Evolutionary conservation across 2,888 invertebrate genomes (phyloP).

Genomic region (Agrotis puta): DNA sequence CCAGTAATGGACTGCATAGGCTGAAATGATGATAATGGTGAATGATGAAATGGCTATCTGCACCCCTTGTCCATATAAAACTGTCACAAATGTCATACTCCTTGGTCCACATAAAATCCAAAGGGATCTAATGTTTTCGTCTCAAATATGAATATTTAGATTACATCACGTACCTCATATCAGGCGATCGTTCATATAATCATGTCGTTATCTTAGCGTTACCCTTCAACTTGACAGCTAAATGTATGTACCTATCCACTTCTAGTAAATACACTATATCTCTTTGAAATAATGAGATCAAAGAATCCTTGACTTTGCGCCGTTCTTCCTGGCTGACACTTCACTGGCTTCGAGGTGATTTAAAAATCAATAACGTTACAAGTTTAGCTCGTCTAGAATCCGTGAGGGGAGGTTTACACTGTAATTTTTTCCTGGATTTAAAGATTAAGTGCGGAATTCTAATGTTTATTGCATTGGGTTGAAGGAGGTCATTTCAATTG

Average conservation of each 20-base stretch:
- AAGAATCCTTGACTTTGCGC: constrained; percentile 84
- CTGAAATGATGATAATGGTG: no score
- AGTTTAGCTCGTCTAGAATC: constrained; percentile 56
- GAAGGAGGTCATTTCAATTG: no score
- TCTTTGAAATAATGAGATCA: constrained; percentile 81
- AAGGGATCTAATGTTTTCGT: no score
- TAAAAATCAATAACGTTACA: constrained; percentile 76
- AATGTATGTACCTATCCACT: constrained; percentile 6
- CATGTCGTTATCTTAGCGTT: constrained; percentile 41
- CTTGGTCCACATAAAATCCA: no score
- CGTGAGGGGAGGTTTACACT: constrained; percentile 23
- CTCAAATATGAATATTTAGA: not conserved
- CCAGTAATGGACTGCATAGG: no score
- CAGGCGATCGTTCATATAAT: constrained; percentile 48
- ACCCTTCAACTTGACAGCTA: constrained; percentile 83
- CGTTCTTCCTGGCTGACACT: constrained; percentile 71
- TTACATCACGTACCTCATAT: constrained; percentile 12
- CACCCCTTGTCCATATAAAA: no score
- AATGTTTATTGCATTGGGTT: not conserved
- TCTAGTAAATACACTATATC: constrained; percentile 64
- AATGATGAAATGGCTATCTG: no score
- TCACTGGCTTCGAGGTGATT: constrained; percentile 78
- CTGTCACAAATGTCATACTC: no score
- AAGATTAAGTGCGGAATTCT: constrained; percentile 7
- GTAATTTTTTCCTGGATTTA: constrained; percentile 20